Evolutionary conservation across 2,113 vertebrate genomes (phyloP).

Genomic region (Azemiops feae): DNA sequence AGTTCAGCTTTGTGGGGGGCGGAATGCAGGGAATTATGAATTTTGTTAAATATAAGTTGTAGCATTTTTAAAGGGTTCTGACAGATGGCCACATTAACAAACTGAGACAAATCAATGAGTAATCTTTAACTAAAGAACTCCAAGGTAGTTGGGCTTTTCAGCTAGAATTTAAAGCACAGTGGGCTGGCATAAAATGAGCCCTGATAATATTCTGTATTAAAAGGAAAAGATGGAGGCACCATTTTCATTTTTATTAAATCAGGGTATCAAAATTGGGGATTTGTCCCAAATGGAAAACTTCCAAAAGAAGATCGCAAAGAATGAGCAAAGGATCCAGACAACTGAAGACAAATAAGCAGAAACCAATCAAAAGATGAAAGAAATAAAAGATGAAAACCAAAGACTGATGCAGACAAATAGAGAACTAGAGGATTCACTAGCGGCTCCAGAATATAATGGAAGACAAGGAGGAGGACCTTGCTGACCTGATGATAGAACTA

Average conservation of each 20-base stretch:
- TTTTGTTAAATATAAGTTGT: background rate
- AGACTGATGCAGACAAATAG: no score
- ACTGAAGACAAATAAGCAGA: no score
- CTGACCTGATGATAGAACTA: no score
- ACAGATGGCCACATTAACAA: background rate
- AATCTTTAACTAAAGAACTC: background rate
- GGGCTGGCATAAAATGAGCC: background rate
- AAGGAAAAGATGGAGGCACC: background rate
- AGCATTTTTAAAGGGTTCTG: background rate
- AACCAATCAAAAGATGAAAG: no score
- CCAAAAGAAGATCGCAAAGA: no score
- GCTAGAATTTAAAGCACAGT: background rate
- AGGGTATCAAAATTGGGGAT: background rate
- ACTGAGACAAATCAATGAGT: background rate
- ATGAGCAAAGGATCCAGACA: no score
- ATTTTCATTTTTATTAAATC: background rate
- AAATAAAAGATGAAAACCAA: no score
- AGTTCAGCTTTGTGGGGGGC: slow-evolving; percentile 7
- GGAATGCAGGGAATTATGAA: background rate
- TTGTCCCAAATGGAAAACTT: no score
- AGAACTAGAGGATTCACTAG: no score
- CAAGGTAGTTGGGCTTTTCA: accelerated
- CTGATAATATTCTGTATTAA: background rate
- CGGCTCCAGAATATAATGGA: no score
- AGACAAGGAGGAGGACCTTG: no score